Base-by-base conservation (phyloP, 2,888 invertebrate species). In the Acrobeloides nanus region DNA sequence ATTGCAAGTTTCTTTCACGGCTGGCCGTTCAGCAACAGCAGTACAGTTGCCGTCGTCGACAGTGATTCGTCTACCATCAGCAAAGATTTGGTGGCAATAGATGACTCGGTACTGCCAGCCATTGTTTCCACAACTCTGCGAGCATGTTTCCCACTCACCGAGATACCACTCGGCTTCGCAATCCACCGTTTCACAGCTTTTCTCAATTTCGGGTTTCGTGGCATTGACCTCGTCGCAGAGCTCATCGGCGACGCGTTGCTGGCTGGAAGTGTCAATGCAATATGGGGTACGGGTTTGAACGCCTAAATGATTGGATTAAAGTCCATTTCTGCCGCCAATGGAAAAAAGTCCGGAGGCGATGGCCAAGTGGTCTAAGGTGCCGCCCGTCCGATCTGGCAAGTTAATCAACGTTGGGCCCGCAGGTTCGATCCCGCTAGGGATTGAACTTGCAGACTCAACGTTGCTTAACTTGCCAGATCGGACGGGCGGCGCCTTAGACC, bases 121-220 rank as follows among this genome's bases (percentile, higher is more conserved):
- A 21, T 86, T 86, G 25, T 81, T 79, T 5, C 89, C 89, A 72
- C 90, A 92, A 2, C 82, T 81, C 56, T 83, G 83, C 33, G 84
- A 84, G 75, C 92, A 92, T 31, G 82, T 79, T 1, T 82, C 81
- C 90, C 92, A 92, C 32, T 81, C 79, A 3, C 83, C 82, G 38
- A 81, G 80, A 23, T 82, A 80, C 90, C 90, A 92, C 46, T 71
- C 68, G 18, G 71, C 68, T 6, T 56, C 61, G 44, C 71, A 71
- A 42, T 71, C 71, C 23, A 70, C 68, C 7, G 71, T 71, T 42
- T 62, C 55, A 47, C 71, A 71, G 15, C 57, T 46, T 51, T 3
- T 84, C 82, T 74, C 92, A 89, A 0, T 80, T 61, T 83, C 84
- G 73, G 90, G 92, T 75, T 83, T 84, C 39, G 82, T 78, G 26